Base-by-base conservation (phyloP, 2,888 invertebrate genomes). In the Ecliptopera silaceata region DNA sequence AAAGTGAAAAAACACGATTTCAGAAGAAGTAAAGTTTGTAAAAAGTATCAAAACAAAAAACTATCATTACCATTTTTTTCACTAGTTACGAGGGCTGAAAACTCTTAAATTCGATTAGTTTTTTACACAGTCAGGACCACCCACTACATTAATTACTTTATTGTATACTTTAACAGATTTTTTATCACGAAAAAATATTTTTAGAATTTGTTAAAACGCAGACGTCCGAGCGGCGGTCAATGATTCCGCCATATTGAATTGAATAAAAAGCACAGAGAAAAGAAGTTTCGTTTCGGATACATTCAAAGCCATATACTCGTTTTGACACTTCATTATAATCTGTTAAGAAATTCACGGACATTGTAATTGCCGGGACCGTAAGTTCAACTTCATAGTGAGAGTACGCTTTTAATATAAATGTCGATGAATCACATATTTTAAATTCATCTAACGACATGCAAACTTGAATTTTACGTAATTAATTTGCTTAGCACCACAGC, bases 1-100 rank as follows among this genome's bases (percentile, higher is more conserved):
- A 74, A 77, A 66, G 59, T 56, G 56, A 54, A 74, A 84, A 86
- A 83, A 81, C 76, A 77, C 72, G 75, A 78, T 76, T 79, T 77
- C 75, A 72, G 75, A 75, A 73, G 75, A 82, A 79, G 83, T 81
- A 78, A 84, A 86, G 82, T 88, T 87, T 74, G 80, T 86, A 86
- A 91, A 92, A 91, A 89, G 90, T 91, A 91, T 89, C 91, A 91
- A 92, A 91, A 92, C 91, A 92, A 92, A 92, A 91, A 92, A 91
- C 88, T 88, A 87, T 89, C 88, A 86, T 90, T 91, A 91, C 91
- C 91, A 91, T 92, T 91, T 91, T 65, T 91, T 89, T 78, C 68
- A 65, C 70, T 66, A 74, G 78, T 71, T 67, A 65, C 65, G 64
- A 56, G 71, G 69, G 68, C 66, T 63, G 51, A 56, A 65, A 57